Conservation (phyloP, 2,797 vertebrate species). For the Lerista edwardsae region DNA sequence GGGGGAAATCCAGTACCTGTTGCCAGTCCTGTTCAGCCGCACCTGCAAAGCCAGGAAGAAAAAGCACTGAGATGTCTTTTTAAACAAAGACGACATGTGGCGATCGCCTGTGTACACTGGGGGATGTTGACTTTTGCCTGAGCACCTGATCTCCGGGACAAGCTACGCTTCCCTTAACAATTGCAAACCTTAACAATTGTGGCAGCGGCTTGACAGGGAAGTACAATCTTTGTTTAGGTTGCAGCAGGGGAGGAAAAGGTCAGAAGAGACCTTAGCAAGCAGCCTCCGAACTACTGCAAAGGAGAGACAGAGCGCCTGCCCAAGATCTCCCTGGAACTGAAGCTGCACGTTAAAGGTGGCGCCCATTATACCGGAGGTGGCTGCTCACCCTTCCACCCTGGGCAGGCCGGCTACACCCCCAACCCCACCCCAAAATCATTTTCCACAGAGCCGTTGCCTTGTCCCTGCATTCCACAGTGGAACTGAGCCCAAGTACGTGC, state of each 20-base stretch:
- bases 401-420: too few relatives aligned
- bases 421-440: too few relatives aligned
- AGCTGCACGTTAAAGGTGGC: too few relatives aligned
- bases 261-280: slow-evolving; percentile 33
- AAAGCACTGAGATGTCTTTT: slow-evolving; percentile 35
- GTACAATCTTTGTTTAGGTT: slow-evolving; percentile 14
- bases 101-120: slow-evolving; percentile 58
- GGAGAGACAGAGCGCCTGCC: not conserved
- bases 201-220: slow-evolving; percentile 8
- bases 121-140: slow-evolving; percentile 62
- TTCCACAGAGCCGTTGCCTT: too few relatives aligned
- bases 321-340: too few relatives aligned
- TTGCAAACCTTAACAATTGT: not conserved
- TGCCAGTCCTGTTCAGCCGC: slow-evolving; percentile 37
- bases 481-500: too few relatives aligned
- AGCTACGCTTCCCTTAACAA: slow-evolving; percentile 42
- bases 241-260: slow-evolving; percentile 21
- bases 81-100: slow-evolving; percentile 65
- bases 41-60: slow-evolving; percentile 53
- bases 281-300: not conserved
- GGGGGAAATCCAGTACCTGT: slow-evolving; percentile 40
- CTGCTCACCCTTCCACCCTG: too few relatives aligned
- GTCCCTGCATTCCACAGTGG: too few relatives aligned
- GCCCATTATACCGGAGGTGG: too few relatives aligned
- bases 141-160: slow-evolving; percentile 60